phyloP scores from a whole-genome alignment of 2,113 vertebrate genomes.

The Sebastes fasciatus region DNA sequence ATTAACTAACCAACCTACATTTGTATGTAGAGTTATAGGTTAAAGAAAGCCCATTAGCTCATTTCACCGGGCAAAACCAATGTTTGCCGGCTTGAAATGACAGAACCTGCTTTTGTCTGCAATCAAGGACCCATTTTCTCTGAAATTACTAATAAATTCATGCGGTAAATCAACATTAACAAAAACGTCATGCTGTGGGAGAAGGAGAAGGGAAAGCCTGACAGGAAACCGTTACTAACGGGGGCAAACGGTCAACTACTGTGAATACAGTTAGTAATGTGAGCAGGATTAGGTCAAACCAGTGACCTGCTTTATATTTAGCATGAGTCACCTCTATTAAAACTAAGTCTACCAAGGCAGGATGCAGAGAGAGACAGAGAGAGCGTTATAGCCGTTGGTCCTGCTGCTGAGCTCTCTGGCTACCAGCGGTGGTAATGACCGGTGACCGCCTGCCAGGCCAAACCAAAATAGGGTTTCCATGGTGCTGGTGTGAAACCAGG shows the following conservation, averaged over 20 bases:
- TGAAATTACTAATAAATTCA: neutral
- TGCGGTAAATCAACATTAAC: neutral
- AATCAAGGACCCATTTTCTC: neutral
- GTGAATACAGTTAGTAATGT: slow-evolving; percentile 31
- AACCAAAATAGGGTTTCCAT: slow-evolving; percentile 65
- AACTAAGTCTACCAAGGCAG: slow-evolving; percentile 22
- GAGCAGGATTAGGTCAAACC: slow-evolving; percentile 45
- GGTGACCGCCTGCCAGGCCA: slow-evolving; percentile 62
- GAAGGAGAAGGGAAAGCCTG: neutral
- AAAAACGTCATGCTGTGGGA: neutral
- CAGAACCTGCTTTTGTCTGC: neutral
- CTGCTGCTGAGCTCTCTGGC: slow-evolving; percentile 27
- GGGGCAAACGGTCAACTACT: slow-evolving; percentile 15
- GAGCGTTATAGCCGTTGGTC: slow-evolving; percentile 19
- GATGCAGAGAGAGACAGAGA: slow-evolving; percentile 28
- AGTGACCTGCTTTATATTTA: slow-evolving; percentile 38
- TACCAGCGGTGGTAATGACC: slow-evolving; percentile 51
- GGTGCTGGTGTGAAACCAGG: slow-evolving; percentile 39
- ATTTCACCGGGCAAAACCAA: neutral
- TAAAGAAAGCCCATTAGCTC: neutral
- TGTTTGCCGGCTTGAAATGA: neutral
- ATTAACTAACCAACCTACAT: neutral
- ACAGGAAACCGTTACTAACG: slow-evolving; percentile 10
- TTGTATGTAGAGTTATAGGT: neutral
- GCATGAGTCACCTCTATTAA: slow-evolving; percentile 52